These are phyloP conservation scores for Ailurus styani DNA, from an alignment of 2,113 vertebrate species.

Conservation along the genomic window DNA sequence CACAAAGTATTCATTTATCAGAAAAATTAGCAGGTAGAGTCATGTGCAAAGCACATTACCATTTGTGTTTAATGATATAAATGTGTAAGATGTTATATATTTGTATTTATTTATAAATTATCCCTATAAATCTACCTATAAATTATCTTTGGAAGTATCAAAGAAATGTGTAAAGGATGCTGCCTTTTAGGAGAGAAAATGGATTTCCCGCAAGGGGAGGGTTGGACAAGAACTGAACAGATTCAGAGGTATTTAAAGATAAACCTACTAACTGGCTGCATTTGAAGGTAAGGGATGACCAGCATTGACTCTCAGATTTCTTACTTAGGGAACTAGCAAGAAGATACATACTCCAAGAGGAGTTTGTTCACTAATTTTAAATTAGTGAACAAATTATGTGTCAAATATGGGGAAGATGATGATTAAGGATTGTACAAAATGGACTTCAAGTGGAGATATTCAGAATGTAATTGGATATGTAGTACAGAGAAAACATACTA, in stretches of 20 bases:
- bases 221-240: background rate
- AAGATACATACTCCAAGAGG: background rate
- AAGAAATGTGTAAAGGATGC: background rate
- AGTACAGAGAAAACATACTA: background rate
- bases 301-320: background rate
- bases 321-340: background rate
- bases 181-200: background rate
- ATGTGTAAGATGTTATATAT: background rate
- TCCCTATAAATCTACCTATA: too few relatives aligned
- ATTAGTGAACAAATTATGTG: too few relatives aligned
- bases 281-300: background rate
- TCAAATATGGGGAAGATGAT: background rate
- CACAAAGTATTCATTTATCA: background rate
- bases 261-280: background rate
- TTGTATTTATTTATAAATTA: background rate
- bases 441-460: background rate
- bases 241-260: background rate
- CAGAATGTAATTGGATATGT: background rate
- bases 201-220: background rate
- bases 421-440: background rate
- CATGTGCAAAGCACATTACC: background rate
- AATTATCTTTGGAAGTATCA: background rate
- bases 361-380: background rate
- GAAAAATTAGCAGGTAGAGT: background rate
- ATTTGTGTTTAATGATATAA: background rate